Percentiles rank a stretch among this genome's conserved stretches.
These are phyloP conservation scores for Meleagris gallopavo DNA, from an alignment of 2,113 vertebrate genomes.

Conservation along the genomic window DNA sequence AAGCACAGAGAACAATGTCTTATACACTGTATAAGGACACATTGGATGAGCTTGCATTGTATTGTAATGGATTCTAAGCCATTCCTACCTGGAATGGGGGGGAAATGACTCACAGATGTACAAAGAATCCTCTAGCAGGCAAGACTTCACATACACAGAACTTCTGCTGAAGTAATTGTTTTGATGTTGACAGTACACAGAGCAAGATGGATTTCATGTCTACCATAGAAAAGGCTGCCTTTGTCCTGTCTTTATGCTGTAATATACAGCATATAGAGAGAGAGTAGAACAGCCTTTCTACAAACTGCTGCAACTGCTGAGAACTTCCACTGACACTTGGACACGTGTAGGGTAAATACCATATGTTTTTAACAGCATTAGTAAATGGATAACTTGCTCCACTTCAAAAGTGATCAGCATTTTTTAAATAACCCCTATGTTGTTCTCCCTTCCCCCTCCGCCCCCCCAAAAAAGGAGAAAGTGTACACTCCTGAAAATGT, in stretches of 20 bases:
- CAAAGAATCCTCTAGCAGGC: neutral
- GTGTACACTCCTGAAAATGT: neutral
- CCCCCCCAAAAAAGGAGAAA: neutral
- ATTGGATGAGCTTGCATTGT: neutral
- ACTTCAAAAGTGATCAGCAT: neutral
- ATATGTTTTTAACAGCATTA: neutral
- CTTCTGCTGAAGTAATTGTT: neutral
- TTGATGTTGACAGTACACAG: neutral
- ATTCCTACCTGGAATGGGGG: neutral
- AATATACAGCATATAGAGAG: no score
- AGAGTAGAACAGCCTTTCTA: neutral
- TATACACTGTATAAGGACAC: neutral
- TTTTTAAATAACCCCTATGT: neutral
- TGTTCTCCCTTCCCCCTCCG: neutral
- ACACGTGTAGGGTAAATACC: neutral
- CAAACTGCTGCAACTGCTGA: neutral
- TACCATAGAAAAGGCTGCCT: neutral
- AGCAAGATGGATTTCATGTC: neutral
- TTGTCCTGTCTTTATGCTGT: neutral
- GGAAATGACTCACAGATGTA: neutral
- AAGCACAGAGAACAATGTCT: neutral
- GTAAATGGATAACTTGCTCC: neutral
- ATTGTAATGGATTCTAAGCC: neutral
- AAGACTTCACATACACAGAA: neutral
- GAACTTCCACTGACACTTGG: neutral